Evolutionary conservation across 2,113 vertebrate species (phyloP).

Genomic region (Petaurus breviceps): DNA sequence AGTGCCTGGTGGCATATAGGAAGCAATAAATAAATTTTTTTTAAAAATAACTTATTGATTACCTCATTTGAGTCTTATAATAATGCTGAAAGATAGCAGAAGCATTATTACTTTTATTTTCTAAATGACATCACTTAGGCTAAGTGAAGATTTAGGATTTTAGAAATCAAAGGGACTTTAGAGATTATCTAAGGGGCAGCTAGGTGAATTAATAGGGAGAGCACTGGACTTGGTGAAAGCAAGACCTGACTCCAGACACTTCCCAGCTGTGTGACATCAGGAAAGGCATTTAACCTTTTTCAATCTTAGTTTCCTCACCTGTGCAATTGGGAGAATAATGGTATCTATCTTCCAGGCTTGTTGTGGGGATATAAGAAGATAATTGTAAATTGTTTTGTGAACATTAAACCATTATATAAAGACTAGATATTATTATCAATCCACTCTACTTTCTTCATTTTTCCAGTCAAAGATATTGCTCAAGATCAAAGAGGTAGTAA

Average conservation of each 20-base stretch:
- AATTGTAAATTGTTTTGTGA: not conserved
- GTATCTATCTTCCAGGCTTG: not conserved
- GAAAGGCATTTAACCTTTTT: not conserved
- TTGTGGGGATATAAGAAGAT: not conserved
- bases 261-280: not conserved
- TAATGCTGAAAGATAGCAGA: not conserved
- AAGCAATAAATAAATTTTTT: not conserved
- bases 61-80: not conserved
- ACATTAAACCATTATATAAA: not conserved
- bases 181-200: not conserved
- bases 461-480: not conserved
- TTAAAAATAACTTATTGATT: not conserved
- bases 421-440: not conserved
- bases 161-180: no score
- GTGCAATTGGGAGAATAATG: not conserved
- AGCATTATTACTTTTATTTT: not conserved
- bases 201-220: not conserved
- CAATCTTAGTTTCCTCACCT: not conserved
- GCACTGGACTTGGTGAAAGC: not conserved
- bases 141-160: not conserved
- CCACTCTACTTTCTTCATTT: not conserved
- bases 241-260: not conserved
- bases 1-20: not conserved
- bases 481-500: not conserved
- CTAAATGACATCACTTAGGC: not conserved